Evolutionary conservation across 2,113 vertebrate genomes (phyloP).

Genomic region (Seriola quinqueradiata): DNA sequence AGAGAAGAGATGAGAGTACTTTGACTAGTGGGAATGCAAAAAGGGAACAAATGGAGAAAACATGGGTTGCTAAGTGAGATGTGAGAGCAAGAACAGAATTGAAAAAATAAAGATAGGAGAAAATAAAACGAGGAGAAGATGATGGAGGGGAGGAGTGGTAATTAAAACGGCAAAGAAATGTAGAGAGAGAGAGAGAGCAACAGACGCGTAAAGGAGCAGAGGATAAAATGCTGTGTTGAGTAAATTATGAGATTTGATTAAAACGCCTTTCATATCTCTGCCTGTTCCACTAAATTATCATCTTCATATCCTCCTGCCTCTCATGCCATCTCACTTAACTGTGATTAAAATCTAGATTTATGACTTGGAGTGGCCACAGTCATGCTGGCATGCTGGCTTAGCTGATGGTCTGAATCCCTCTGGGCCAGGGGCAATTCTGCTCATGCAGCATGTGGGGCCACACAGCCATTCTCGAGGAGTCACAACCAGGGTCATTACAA

Average conservation of each 20-base stretch:
- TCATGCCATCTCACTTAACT: conserved; percentile 56
- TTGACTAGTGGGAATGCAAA: background rate
- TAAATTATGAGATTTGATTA: conserved; percentile 73
- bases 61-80: background rate
- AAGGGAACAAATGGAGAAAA: background rate
- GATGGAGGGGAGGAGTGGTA: conserved; percentile 36
- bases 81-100: background rate
- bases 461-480: background rate
- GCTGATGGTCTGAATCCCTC: conserved; percentile 48
- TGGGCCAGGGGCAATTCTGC: conserved; percentile 30
- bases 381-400: conserved; percentile 27
- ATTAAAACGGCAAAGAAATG: conserved; percentile 36
- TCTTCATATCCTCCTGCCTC: conserved; percentile 51
- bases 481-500: conserved; percentile 11
- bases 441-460: background rate
- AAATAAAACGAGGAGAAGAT: conserved; percentile 21
- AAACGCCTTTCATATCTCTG: conserved; percentile 62
- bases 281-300: conserved; percentile 42
- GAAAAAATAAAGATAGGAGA: conserved; percentile 7
- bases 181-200: conserved; percentile 20
- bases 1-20: background rate
- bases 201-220: conserved; percentile 32
- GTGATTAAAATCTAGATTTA: conserved; percentile 74
- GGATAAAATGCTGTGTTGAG: conserved; percentile 65
- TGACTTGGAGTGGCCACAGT: conserved; percentile 49